Evolutionary conservation across 2,888 invertebrate genomes (phyloP), one percentile per base, ranked within the genome.

Genomic region (Tyria jacobaeae): DNA sequence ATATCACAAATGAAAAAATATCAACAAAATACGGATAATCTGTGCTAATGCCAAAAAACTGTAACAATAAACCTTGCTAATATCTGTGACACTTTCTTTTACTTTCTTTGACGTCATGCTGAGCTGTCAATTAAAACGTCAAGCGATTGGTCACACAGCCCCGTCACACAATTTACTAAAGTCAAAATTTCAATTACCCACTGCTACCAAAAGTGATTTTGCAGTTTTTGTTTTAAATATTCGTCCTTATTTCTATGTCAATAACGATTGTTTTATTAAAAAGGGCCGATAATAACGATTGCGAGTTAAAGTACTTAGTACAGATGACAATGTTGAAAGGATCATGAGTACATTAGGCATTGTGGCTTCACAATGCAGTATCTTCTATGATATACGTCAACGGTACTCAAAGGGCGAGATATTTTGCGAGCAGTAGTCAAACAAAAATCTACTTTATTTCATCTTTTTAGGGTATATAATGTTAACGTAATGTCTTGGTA

Each of bases 271-370:
- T 60, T 24, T 39, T 12, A 3, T 34, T 3, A 15, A 6, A 35
- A 48, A 10, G 6, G 21, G 51, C 53, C 59, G 57, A 47, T 60
- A 65, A 67, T 62, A 54, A 60, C 56, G 24, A 70, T 72, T 72
- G 78, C 63, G 47, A 56, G 70, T 73, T 64, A 53, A 72, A 85
- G 92, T 92, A 92, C 92, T 91, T 91, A 91, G 91, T 89, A 88
- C 83, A 84, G 88, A 90, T 92, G 89, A 89, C 89, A 89, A 83
- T 86, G 91, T 88, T 92, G 90, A 91, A 91, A 91, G 86, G 89
- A 89, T 89, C 90, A 90, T 89, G 92, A 92, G 91, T 90, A 79
- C 87, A 92, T 92, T 92, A 92, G 91, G 88, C 80, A 83, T 92
- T 92, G 91, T 92, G 80, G 68, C 59, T 57, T 68, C 69, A 92